phyloP scores from a whole-genome alignment of 2,797 vertebrate genomes.

The Acanthurus lineatus region DNA sequence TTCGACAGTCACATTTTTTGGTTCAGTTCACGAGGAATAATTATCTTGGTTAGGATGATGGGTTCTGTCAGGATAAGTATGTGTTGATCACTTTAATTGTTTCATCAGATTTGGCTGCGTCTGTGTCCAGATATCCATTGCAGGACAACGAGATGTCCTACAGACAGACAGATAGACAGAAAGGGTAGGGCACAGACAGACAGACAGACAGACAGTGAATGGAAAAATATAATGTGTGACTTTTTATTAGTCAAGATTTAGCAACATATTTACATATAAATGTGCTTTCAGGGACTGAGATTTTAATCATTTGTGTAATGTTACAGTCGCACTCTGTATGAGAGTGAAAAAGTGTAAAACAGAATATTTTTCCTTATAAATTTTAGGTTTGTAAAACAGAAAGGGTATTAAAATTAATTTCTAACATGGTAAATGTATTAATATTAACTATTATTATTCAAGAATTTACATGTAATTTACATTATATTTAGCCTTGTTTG shows the following conservation, averaged over 20 bases:
- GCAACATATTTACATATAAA: constrained; percentile 5
- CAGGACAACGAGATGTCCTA: constrained; percentile 77
- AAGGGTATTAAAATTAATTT: too few species aligned
- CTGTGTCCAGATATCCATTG: constrained; percentile 78
- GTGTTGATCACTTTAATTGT: constrained; percentile 76
- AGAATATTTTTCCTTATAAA: neutral
- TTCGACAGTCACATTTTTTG: constrained; percentile 67
- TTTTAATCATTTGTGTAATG: neutral
- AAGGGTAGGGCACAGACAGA: constrained; percentile 3
- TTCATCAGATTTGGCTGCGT: constrained; percentile 78
- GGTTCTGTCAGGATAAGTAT: constrained; percentile 69
- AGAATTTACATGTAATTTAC: too few species aligned
- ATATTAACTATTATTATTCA: too few species aligned
- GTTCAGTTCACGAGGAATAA: constrained; percentile 74
- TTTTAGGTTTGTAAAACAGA: too few species aligned
- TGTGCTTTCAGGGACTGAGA: neutral
- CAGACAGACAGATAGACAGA: constrained; percentile 32
- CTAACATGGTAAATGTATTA: too few species aligned
- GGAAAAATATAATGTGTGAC: neutral
- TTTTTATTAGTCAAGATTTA: neutral
- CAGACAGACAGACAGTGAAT: neutral
- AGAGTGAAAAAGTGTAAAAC: neutral
- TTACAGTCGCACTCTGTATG: neutral
- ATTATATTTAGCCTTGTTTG: too few species aligned
- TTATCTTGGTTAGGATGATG: constrained; percentile 69